Evolutionary conservation across 2,113 vertebrate species (phyloP).

Genomic region (Myotis davidii): DNA sequence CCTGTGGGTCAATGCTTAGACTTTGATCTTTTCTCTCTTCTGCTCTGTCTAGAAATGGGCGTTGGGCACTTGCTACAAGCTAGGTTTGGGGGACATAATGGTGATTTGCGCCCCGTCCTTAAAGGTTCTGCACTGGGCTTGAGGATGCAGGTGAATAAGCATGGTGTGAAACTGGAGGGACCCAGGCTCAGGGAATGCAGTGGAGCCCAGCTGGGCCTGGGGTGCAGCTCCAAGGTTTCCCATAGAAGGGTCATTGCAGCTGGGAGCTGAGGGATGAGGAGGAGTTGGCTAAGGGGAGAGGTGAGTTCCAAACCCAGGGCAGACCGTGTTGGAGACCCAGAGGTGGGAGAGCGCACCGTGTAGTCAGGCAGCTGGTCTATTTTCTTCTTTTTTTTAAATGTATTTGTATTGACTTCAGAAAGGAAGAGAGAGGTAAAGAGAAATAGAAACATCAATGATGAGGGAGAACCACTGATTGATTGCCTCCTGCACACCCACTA

Average conservation of each 20-base stretch:
- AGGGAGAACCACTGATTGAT: too few species aligned
- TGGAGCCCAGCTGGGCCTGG: background rate
- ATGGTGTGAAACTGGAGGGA: too few species aligned
- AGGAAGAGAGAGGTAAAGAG: too few species aligned
- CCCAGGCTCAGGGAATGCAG: rapidly evolving
- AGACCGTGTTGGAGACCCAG: background rate
- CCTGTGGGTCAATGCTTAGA: background rate
- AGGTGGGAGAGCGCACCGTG: background rate
- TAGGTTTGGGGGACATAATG: background rate
- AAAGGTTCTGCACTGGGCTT: background rate
- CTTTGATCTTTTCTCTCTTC: background rate
- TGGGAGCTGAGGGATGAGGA: background rate
- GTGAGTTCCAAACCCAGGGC: background rate
- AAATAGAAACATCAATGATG: too few species aligned
- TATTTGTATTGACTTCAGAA: too few species aligned
- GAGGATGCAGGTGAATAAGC: background rate
- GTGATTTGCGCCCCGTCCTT: background rate
- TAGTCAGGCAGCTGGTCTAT: background rate
- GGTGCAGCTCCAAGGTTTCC: background rate
- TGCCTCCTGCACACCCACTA: too few species aligned
- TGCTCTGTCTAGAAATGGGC: background rate
- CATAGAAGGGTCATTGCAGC: background rate
- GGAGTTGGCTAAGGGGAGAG: background rate
- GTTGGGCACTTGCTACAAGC: rapidly evolving
- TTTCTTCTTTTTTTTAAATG: too few species aligned